Evolutionary conservation across 1,140 invertebrate species (phyloP).

Genomic region (Orussus abietinus): DNA sequence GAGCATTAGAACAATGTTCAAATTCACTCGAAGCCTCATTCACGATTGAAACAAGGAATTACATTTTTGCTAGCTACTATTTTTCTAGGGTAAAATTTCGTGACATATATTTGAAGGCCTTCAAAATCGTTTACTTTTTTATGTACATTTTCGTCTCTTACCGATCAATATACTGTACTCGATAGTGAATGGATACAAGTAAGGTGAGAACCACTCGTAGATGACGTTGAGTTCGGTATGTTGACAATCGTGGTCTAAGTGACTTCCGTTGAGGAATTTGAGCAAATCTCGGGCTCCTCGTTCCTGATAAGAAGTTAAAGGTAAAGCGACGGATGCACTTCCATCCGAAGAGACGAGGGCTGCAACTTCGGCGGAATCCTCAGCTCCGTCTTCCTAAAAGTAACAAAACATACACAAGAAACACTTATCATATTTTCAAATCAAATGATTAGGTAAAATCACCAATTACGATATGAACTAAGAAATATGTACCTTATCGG

Average conservation of each 20-base stretch:
- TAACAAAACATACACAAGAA: background rate
- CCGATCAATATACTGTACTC: slow-evolving; percentile 71
- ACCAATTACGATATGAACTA: slow-evolving; percentile 12
- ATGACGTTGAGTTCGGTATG: slow-evolving; percentile 49
- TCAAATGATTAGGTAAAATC: too few species aligned
- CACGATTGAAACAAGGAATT: too few species aligned
- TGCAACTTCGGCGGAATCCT: slow-evolving; percentile 11
- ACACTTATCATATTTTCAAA: background rate
- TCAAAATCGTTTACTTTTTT: too few species aligned
- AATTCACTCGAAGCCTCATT: too few species aligned
- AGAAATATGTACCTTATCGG: slow-evolving; percentile 2
- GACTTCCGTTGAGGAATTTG: slow-evolving; percentile 24
- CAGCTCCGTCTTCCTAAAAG: slow-evolving; percentile 9
- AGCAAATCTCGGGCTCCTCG: slow-evolving; percentile 21
- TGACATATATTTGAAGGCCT: too few species aligned
- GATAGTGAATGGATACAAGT: slow-evolving; percentile 71
- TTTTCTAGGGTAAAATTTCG: too few species aligned
- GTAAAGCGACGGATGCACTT: slow-evolving; percentile 22
- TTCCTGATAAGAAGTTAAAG: slow-evolving; percentile 32
- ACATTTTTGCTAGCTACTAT: too few species aligned
- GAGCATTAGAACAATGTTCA: too few species aligned
- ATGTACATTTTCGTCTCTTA: too few species aligned
- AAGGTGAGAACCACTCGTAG: slow-evolving; percentile 61
- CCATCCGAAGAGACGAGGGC: slow-evolving; percentile 4
- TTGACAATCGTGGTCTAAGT: slow-evolving; percentile 33